Conservation (phyloP, 2,113 vertebrate genomes). For the Oreochromis niloticus region DNA sequence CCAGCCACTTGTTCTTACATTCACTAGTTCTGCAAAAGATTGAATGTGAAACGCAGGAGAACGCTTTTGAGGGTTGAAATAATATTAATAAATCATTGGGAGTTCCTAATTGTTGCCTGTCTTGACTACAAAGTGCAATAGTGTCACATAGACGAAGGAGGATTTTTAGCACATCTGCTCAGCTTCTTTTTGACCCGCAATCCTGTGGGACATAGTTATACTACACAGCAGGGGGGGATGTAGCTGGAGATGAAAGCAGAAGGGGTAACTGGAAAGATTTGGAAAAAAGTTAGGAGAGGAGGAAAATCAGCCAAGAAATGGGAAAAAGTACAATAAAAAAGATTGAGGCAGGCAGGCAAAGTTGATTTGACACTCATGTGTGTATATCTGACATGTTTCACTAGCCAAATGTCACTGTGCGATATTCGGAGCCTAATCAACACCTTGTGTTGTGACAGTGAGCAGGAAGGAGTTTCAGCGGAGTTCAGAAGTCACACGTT, state of each 20-base stretch:
- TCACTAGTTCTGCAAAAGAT: background rate
- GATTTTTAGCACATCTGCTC: background rate
- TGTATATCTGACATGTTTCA: background rate
- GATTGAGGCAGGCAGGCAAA: background rate
- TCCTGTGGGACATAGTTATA: conserved; percentile 25
- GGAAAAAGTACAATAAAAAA: background rate
- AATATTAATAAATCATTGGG: background rate
- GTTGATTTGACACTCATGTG: background rate
- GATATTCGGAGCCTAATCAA: background rate
- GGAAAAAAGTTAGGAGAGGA: background rate
- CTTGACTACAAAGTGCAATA: conserved; percentile 10
- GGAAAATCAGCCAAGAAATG: background rate
- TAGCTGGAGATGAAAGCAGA: conserved; percentile 39
- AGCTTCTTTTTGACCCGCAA: conserved; percentile 20
- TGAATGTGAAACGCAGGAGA: background rate
- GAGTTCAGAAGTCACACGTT: conserved; percentile 80
- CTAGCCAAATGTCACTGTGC: background rate
- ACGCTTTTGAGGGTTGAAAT: background rate
- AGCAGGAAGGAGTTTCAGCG: conserved; percentile 84
- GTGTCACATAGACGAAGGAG: background rate
- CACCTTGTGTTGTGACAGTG: conserved; percentile 45
- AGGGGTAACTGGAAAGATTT: background rate
- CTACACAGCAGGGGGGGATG: conserved; percentile 3
- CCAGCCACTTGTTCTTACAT: background rate
- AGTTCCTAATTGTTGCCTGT: background rate